Conservation (phyloP, 2,797 vertebrate genomes). For the Sebastes oblongus region DNA sequence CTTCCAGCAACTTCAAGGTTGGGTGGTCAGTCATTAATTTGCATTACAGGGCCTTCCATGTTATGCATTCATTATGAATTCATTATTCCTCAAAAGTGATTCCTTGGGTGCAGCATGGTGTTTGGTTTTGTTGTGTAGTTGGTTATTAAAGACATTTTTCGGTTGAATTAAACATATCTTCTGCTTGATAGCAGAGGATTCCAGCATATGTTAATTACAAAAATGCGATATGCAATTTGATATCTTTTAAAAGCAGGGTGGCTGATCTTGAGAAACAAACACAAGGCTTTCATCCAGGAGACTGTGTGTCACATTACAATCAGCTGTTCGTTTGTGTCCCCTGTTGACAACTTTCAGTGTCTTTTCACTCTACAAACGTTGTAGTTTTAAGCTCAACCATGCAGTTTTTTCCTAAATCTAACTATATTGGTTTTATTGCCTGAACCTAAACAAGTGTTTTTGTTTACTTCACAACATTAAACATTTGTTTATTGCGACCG, state of each 20-base stretch:
- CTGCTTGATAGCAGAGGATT: neutral
- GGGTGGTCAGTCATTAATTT: slow-evolving; percentile 65
- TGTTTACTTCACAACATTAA: no score
- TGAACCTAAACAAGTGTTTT: no score
- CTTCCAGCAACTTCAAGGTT: slow-evolving; percentile 67
- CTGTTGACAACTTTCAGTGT: neutral
- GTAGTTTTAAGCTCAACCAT: no score
- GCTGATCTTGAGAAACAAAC: neutral
- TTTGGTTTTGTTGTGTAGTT: neutral
- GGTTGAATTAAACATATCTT: neutral
- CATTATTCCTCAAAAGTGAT: slow-evolving; percentile 25
- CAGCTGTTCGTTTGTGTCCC: neutral
- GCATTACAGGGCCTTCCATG: slow-evolving; percentile 47
- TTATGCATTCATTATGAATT: slow-evolving; percentile 62
- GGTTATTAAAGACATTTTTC: neutral
- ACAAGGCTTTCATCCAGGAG: neutral
- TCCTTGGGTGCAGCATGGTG: neutral
- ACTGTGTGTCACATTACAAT: neutral
- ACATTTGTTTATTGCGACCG: rapidly evolving
- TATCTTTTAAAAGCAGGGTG: neutral
- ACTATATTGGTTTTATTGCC: no score
- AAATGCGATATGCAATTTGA: neutral
- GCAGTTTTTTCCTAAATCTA: no score
- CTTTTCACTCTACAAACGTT: no score
- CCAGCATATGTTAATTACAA: neutral